Conservation (phyloP, 1,140 invertebrate species). For the Stegodyphus mimosarum region DNA sequence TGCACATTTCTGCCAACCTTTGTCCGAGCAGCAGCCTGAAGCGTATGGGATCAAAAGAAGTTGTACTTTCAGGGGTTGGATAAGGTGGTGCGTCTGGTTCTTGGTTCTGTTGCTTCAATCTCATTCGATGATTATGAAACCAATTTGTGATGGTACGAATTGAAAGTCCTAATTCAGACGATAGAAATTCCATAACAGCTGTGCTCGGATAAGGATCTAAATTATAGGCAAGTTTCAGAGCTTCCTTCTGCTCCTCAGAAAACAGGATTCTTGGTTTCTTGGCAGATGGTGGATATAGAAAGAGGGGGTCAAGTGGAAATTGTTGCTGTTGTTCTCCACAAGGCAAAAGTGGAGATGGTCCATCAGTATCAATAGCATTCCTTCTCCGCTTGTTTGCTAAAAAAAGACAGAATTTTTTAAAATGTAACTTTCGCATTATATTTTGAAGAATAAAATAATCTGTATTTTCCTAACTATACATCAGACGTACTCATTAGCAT, state of each 20-base stretch:
- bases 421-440: neutral
- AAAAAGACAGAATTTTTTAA: slow-evolving; percentile 22
- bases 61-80: slow-evolving; percentile 51
- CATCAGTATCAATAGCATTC: slow-evolving; percentile 49
- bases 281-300: slow-evolving; percentile 63
- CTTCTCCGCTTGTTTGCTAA: slow-evolving; percentile 83
- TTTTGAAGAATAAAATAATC: too few species aligned
- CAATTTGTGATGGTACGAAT: slow-evolving; percentile 97
- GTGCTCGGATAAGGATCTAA: slow-evolving; percentile 97
- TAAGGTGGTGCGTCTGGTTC: slow-evolving; percentile 32
- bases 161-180: slow-evolving; percentile 89
- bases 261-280: slow-evolving; percentile 95
- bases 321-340: slow-evolving; percentile 27
- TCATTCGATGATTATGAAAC: slow-evolving; percentile 99
- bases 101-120: slow-evolving; percentile 86
- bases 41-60: slow-evolving; percentile 85
- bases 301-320: slow-evolving; percentile 65
- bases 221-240: slow-evolving; percentile 89
- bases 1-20: slow-evolving; percentile 84
- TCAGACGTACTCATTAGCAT: too few species aligned
- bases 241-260: slow-evolving; percentile 98
- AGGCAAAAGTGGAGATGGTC: slow-evolving; percentile 17
- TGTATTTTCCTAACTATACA: too few species aligned
- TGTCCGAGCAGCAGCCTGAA: slow-evolving; percentile 89
- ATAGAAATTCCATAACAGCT: slow-evolving; percentile 93